phyloP scores from a whole-genome alignment of 2,113 vertebrate genomes.

The Chauna torquata region DNA sequence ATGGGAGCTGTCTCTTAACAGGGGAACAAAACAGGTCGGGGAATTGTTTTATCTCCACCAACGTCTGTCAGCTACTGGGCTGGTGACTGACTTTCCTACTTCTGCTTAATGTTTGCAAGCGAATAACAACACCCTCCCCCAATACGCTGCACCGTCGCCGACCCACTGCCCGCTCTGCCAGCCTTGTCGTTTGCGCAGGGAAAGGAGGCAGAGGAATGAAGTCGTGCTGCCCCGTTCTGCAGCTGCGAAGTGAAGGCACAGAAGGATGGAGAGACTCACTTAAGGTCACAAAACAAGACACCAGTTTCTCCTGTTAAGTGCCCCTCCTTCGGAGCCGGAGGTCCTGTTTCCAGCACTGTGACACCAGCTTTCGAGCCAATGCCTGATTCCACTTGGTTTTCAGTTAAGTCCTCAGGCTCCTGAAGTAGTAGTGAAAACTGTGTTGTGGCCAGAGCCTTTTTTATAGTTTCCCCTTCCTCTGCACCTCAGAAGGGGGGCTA shows the following conservation, averaged over 20 bases:
- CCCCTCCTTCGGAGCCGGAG: neutral
- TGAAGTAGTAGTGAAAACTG: neutral
- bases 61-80: neutral
- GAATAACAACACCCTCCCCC: neutral
- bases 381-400: neutral
- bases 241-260: neutral
- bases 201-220: neutral
- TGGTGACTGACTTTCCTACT: neutral
- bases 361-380: neutral
- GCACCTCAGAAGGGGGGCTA: slow-evolving; percentile 28
- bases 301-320: neutral
- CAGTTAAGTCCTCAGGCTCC: neutral
- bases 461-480: slow-evolving; percentile 23
- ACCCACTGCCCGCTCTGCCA: rapidly evolving
- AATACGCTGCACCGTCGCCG: neutral
- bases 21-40: too few species aligned
- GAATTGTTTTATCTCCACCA: neutral
- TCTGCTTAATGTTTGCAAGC: neutral
- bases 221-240: neutral
- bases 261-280: neutral
- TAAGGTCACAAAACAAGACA: neutral
- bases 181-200: too few species aligned
- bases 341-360: neutral
- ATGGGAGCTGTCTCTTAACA: neutral
- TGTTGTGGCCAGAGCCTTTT: neutral